phyloP scores from a whole-genome alignment of 37 sponge, comb jelly and placozoan species.

The Axinella damicornis region DNA sequence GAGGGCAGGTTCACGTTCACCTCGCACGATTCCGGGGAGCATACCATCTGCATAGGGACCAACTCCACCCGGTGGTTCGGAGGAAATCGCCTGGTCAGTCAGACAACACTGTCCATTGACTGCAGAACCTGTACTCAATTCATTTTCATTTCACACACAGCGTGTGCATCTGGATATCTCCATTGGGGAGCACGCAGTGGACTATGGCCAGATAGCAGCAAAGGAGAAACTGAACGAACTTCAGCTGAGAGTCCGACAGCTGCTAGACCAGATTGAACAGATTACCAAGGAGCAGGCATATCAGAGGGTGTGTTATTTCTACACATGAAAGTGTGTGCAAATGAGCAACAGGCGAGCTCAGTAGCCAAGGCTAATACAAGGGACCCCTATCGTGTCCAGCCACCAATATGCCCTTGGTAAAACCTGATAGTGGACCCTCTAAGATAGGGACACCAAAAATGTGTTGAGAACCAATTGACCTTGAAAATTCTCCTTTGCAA shows the following conservation, averaged over 20 bases:
- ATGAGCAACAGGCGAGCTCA: too few species aligned
- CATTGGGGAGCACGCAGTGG: conserved; percentile 97
- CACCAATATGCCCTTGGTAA: too few species aligned
- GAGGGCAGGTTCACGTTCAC: conserved; percentile 95
- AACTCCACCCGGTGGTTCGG: conserved; percentile 95
- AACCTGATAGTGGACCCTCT: too few species aligned
- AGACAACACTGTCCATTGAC: too few species aligned
- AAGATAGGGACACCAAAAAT: too few species aligned
- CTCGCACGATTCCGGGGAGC: conserved; percentile 95
- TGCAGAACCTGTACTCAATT: too few species aligned
- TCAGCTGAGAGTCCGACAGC: conserved; percentile 93
- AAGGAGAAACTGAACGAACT: conserved; percentile 97
- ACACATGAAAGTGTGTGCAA: too few species aligned
- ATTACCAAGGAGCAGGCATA: conserved; percentile 97
- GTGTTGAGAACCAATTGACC: too few species aligned
- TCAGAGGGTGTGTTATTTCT: conserved; percentile 95
- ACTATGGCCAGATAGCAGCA: conserved; percentile 91
- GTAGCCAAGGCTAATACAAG: too few species aligned
- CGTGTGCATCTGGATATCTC: conserved; percentile 87
- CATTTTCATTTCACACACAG: conserved; percentile 24
- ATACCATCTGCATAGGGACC: conserved; percentile 94
- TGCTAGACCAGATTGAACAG: conserved; percentile 97
- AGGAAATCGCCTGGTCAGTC: conserved; percentile 84
- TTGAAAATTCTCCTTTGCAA: too few species aligned
- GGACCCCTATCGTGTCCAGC: too few species aligned